These are phyloP conservation scores for Scelioninae gen. 2 DNA, from an alignment of 2,888 invertebrate species.

Conservation along the genomic window DNA sequence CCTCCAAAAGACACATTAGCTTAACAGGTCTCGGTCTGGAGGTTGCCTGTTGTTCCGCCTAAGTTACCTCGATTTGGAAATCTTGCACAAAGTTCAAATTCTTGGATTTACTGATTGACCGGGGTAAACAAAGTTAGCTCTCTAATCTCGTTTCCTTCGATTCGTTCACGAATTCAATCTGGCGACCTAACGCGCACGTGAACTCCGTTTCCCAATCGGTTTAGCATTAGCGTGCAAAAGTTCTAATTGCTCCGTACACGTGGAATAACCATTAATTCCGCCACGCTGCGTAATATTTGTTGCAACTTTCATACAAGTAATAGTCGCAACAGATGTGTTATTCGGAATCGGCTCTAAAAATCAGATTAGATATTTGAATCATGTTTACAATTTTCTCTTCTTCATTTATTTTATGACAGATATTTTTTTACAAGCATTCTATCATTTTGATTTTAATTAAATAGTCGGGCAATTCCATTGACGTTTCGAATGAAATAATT, in stretches of 20 bases:
- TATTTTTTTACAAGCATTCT: too few species aligned
- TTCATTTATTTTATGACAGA: neutral
- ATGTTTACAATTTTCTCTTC: neutral
- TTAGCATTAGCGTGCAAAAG: conserved; percentile 72
- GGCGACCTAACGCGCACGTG: conserved; percentile 58
- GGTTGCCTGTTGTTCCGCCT: conserved; percentile 30
- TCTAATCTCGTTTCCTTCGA: conserved; percentile 71
- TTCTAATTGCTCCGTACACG: conserved; percentile 71
- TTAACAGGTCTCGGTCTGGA: conserved; percentile 7
- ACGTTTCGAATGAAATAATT: too few species aligned
- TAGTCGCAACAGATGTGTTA: conserved; percentile 8
- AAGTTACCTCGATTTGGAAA: conserved; percentile 42
- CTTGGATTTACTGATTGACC: conserved; percentile 70
- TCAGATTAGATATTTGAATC: neutral
- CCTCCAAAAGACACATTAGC: conserved; percentile 31
- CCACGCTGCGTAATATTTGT: conserved; percentile 24
- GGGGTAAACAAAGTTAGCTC: conserved; percentile 71
- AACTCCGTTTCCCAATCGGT: conserved; percentile 69
- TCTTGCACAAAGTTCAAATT: conserved; percentile 62
- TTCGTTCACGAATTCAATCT: conserved; percentile 69
- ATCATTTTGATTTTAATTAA: too few species aligned
- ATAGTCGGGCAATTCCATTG: too few species aligned
- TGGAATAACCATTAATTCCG: conserved; percentile 69
- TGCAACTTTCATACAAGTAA: conserved; percentile 13
- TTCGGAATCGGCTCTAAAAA: neutral